Evolutionary conservation across 2,113 vertebrate genomes (phyloP).

Genomic region (Upupa epops): DNA sequence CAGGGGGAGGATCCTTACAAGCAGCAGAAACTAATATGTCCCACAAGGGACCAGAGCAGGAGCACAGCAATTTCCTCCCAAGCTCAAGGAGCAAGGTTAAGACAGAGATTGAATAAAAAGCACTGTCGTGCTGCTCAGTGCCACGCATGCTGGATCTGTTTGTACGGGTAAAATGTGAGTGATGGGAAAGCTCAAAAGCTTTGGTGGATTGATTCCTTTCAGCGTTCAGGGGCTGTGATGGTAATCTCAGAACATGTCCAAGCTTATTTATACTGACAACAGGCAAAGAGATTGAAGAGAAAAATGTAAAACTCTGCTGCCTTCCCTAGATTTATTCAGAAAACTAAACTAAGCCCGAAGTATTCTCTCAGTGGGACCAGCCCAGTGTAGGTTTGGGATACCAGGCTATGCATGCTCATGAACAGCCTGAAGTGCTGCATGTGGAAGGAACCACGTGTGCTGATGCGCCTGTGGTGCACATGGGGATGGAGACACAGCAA

Average conservation of each 20-base stretch:
- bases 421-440: fast-evolving
- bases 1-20: background rate
- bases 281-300: background rate
- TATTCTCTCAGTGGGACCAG: background rate
- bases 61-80: background rate
- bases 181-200: background rate
- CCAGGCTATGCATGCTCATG: background rate
- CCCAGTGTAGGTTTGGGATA: fast-evolving
- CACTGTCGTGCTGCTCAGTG: background rate
- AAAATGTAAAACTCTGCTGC: background rate
- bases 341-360: background rate
- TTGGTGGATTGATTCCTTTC: background rate
- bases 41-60: background rate
- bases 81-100: background rate
- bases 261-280: background rate
- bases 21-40: background rate
- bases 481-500: fast-evolving
- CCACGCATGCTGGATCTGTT: background rate
- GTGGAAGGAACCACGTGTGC: fast-evolving
- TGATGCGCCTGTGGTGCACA: fast-evolving
- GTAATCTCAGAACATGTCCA: background rate
- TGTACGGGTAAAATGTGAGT: background rate
- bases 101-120: background rate
- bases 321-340: background rate
- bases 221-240: fast-evolving